Base-by-base conservation (phyloP, 2,113 vertebrate genomes). In the Tetrax tetrax region DNA sequence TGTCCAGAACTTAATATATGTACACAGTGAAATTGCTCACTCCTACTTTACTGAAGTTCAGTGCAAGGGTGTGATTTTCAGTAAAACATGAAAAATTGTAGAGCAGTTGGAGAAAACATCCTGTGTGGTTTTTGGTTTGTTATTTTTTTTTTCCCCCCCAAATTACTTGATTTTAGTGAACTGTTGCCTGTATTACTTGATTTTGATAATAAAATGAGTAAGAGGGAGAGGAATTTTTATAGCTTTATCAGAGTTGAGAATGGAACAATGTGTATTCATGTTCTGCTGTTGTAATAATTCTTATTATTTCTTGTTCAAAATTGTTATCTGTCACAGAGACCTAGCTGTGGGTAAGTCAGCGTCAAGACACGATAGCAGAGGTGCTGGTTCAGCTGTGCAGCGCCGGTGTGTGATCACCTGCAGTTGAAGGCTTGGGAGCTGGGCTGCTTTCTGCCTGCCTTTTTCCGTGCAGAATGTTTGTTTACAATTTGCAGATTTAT, bases 1-100 rank as follows among this genome's bases (percentile, higher is more conserved):
- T 97, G 95, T 97, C 93, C 94, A 95, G 74, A 93, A 75, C 6
- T 56, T 96, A 97, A 95, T 96, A 72, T 96, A 97, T 97, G 85
- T 90, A 71, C 93, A 90, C 85, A 87, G 80, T 82, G 89, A 89
- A 93, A 90, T 63, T 83, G 80, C 83, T 94, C 18, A 8, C 57
- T 95, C 48, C 87, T 82, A 17, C 72, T 92, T 80, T 65, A 82
- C 71, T 95, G 80, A 94, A 96, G 74, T 97, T 96, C 83, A 96
- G 17, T 83, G 81, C 56, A 88, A 80, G 65, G 87, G 27, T 96
- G 83, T 83, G 74, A 57, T 96, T 98, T 97, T 97, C 70, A 77
- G 45, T 93, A 95, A 95, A 96, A 76, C 25, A 15, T 38, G 43
- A 89, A 80, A 64, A 87, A 88, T 54, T 94, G 29, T 76, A 37